These are phyloP conservation scores for Montipora efflorescens DNA, from an alignment of 64 coral and sea anemone genomes.

Conservation along the genomic window DNA sequence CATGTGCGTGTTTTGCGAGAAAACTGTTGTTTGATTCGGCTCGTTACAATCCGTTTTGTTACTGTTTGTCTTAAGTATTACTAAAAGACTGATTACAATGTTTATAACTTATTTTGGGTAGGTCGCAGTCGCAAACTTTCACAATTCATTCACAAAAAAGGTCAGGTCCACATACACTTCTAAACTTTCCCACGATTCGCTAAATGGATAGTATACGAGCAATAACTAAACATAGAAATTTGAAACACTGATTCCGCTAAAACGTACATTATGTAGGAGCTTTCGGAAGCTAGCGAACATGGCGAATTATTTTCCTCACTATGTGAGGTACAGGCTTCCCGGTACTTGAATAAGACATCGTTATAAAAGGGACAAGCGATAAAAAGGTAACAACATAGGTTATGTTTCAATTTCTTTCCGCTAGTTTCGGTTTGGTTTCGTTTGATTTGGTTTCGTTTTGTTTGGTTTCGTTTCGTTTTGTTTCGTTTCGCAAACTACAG, in stretches of 20 bases:
- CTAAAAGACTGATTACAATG: slow-evolving; percentile 12
- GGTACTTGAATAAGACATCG: too few species aligned
- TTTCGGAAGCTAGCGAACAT: not conserved
- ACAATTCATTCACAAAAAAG: slow-evolving; percentile 24
- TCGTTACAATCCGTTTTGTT: too few species aligned
- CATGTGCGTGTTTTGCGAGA: too few species aligned
- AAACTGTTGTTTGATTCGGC: too few species aligned
- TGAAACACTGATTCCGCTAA: slow-evolving; percentile 12
- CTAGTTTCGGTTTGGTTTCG: not conserved
- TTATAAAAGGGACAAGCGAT: too few species aligned
- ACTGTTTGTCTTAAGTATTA: too few species aligned
- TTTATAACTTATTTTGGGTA: not conserved
- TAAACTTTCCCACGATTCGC: not conserved
- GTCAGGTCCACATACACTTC: slow-evolving; percentile 15
- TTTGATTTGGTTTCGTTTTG: not conserved
- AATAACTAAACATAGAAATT: not conserved
- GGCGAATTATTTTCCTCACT: not conserved
- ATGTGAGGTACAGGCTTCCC: too few species aligned
- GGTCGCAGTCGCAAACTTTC: not conserved
- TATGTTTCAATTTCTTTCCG: not conserved
- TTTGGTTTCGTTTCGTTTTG: too few species aligned
- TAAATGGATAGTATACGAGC: not conserved
- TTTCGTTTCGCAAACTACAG: too few species aligned
- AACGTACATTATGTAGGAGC: slow-evolving; percentile 1
- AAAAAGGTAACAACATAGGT: too few species aligned